Evolutionary conservation across 64 coral and sea anemone genomes (phyloP).

Genomic region (Trachythela sp.): DNA sequence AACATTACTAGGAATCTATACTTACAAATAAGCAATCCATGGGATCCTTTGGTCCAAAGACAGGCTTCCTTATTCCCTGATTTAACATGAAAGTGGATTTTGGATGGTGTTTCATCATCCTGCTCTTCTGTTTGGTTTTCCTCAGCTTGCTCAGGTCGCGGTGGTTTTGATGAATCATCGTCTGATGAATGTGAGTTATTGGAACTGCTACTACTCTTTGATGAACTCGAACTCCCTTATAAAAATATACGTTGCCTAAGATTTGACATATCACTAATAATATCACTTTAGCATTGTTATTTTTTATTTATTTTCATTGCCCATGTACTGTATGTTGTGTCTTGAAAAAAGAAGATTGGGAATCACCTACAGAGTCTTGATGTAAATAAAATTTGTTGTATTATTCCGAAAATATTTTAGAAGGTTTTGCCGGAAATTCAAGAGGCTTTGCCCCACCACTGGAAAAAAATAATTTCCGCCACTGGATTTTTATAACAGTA

Average conservation of each 20-base stretch:
- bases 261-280: too few relatives aligned
- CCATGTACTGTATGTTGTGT: too few relatives aligned
- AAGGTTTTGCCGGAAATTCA: too few relatives aligned
- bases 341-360: too few relatives aligned
- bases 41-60: constrained; percentile 89
- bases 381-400: too few relatives aligned
- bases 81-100: constrained; percentile 61
- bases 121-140: background rate
- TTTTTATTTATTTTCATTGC: too few relatives aligned
- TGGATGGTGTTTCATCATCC: constrained; percentile 45
- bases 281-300: too few relatives aligned
- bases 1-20: background rate
- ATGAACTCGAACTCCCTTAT: background rate
- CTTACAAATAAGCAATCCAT: constrained; percentile 95
- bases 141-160: background rate
- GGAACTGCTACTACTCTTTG: background rate
- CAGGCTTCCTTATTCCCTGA: constrained; percentile 82
- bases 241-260: background rate
- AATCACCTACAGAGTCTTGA: too few relatives aligned
- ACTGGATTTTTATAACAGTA: too few relatives aligned
- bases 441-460: too few relatives aligned
- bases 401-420: too few relatives aligned
- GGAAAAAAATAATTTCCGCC: too few relatives aligned
- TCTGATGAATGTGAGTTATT: background rate
- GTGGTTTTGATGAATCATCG: background rate